Conservation (phyloP, 2,113 vertebrate genomes). For the Heterochromis multidens region DNA sequence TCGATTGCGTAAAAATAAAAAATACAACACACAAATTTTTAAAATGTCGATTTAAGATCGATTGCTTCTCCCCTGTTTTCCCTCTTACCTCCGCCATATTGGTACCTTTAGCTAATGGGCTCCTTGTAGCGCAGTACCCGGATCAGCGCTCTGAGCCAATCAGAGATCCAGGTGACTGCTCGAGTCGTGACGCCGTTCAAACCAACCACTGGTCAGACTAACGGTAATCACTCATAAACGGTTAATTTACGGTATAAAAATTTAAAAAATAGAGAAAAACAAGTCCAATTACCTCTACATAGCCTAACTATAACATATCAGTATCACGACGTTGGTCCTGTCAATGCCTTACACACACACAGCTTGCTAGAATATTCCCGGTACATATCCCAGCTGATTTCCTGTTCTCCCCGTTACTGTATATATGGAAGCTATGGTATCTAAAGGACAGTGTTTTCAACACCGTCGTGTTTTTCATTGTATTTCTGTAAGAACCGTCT, state of each 20-base stretch:
- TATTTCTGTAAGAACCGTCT: neutral
- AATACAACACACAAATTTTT: conserved; percentile 24
- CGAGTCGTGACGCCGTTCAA: conserved; percentile 62
- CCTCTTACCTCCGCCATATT: conserved; percentile 99
- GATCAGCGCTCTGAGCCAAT: conserved; percentile 88
- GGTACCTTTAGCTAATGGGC: conserved; percentile 91
- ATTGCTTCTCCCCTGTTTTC: conserved; percentile 83
- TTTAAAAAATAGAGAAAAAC: neutral
- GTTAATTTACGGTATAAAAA: neutral
- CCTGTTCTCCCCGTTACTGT: neutral
- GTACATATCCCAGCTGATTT: neutral
- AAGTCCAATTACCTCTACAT: neutral
- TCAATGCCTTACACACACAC: neutral
- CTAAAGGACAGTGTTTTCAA: neutral
- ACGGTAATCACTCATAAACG: conserved; percentile 6
- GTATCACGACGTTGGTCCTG: neutral
- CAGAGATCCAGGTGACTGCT: conserved; percentile 51
- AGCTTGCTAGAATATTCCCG: neutral
- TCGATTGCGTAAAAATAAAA: conserved; percentile 55
- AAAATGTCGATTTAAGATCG: conserved; percentile 74
- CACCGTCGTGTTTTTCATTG: neutral
- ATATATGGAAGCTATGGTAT: neutral
- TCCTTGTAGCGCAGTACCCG: conserved; percentile 86
- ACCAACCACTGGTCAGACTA: conserved; percentile 16
- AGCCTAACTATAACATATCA: neutral